These are phyloP conservation scores for Rhyacophila evoluta DNA, from an alignment of 2,888 invertebrate genomes.

Conservation along the genomic window DNA sequence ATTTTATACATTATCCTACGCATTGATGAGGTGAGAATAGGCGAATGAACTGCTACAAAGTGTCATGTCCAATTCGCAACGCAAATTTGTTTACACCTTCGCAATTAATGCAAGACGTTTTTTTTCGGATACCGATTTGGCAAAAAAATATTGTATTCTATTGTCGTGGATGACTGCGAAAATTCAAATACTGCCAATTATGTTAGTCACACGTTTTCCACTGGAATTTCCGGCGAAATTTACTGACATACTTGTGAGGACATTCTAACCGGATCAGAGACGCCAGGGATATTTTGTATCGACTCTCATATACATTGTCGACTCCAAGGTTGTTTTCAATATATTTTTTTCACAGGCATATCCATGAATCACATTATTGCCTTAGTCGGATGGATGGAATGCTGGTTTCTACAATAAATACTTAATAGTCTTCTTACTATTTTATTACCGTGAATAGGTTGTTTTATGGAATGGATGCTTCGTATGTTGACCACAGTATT, in stretches of 20 bases:
- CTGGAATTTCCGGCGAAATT: constrained; percentile 10
- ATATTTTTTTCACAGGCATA: background rate
- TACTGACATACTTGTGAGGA: background rate
- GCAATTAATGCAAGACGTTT: background rate
- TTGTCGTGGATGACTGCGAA: background rate
- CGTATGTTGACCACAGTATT: background rate
- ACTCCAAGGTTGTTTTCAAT: background rate
- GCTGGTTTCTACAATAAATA: background rate
- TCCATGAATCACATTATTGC: background rate
- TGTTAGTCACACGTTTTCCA: constrained; percentile 2
- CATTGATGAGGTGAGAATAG: background rate
- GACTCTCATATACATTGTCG: background rate
- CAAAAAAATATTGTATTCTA: background rate
- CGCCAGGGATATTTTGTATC: background rate
- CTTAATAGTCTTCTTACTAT: background rate
- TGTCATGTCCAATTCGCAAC: background rate
- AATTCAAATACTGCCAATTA: background rate
- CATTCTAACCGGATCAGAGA: constrained; percentile 9
- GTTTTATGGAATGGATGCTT: background rate
- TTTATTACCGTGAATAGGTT: background rate
- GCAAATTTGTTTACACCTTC: background rate
- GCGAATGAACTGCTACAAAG: background rate
- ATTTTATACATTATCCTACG: background rate
- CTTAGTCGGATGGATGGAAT: background rate
- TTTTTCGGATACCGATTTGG: background rate